A percentile compares a stretch with the other conserved stretches of the same genome.
Conservation (phyloP, 30 jellyfish, hydroid and myxozoan species). For the Turritopsis dohrnii region DNA sequence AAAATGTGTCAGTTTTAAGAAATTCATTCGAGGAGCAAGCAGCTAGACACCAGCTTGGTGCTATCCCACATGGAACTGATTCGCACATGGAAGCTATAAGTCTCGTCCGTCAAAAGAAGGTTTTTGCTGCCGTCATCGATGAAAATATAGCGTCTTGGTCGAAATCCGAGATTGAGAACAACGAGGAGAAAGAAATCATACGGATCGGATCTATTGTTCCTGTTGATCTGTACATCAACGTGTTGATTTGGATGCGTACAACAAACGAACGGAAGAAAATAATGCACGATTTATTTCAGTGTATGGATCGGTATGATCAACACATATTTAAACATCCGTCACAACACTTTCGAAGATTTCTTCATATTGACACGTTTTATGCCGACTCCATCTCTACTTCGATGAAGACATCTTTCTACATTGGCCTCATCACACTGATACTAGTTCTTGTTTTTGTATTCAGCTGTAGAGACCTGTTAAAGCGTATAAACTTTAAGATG, state of each 20-base stretch:
- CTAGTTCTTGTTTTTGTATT: neutral
- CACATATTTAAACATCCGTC: neutral
- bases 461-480: neutral
- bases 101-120: neutral
- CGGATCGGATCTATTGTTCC: neutral
- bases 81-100: neutral
- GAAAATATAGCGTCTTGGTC: neutral
- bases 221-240: neutral
- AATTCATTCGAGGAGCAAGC: slow-evolving; percentile 1
- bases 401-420: neutral
- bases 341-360: neutral
- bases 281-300: neutral
- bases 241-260: neutral
- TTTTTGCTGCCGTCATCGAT: neutral
- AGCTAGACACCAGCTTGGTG: neutral
- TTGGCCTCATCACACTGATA: neutral
- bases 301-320: neutral
- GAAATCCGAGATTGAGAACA: neutral
- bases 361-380: neutral
- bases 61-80: neutral
- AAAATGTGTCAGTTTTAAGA: slow-evolving; percentile 9
- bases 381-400: neutral
- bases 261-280: neutral
- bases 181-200: neutral
- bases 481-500: neutral